Conservation (phyloP, 2,113 vertebrate species). For the Sphaerodactylus townsendi region DNA sequence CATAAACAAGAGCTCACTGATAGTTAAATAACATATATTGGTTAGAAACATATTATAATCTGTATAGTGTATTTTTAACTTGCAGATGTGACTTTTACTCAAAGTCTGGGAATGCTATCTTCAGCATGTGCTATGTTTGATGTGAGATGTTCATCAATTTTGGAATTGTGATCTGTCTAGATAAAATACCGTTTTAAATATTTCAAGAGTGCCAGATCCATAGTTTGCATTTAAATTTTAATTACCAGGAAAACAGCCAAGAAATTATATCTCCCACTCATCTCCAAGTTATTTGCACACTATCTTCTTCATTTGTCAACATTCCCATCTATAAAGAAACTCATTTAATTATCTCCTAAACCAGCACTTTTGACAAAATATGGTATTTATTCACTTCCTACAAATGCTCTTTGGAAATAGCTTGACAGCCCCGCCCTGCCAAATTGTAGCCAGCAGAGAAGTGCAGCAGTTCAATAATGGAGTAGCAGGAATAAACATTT, state of each 20-base stretch:
- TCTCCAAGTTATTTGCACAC: slow-evolving; percentile 39
- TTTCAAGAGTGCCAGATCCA: slow-evolving; percentile 40
- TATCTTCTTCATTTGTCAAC: slow-evolving; percentile 31
- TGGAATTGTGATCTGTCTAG: slow-evolving; percentile 18
- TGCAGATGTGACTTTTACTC: slow-evolving; percentile 6
- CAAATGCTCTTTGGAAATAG: slow-evolving; percentile 42
- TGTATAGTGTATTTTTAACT: background rate
- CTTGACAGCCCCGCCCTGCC: slow-evolving; percentile 6
- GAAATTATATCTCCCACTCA: slow-evolving; percentile 53
- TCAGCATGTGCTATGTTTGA: background rate
- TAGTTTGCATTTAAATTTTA: slow-evolving; percentile 59
- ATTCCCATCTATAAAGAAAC: slow-evolving; percentile 42
- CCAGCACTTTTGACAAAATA: slow-evolving; percentile 48
- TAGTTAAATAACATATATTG: background rate
- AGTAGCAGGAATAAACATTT: background rate
- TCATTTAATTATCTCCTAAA: slow-evolving; percentile 60
- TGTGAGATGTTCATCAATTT: background rate
- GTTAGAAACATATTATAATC: background rate
- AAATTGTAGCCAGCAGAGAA: slow-evolving; percentile 38
- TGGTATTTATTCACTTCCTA: slow-evolving; percentile 38
- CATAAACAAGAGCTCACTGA: background rate
- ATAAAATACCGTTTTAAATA: slow-evolving; percentile 49
- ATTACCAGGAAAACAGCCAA: slow-evolving; percentile 51
- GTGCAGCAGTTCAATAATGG: background rate
- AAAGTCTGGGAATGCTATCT: slow-evolving; percentile 12